Percentiles rank a stretch among this genome's conserved stretches.
Evolutionary conservation across 2,113 vertebrate species (phyloP).

Genomic region (Tachuris rubrigastra): DNA sequence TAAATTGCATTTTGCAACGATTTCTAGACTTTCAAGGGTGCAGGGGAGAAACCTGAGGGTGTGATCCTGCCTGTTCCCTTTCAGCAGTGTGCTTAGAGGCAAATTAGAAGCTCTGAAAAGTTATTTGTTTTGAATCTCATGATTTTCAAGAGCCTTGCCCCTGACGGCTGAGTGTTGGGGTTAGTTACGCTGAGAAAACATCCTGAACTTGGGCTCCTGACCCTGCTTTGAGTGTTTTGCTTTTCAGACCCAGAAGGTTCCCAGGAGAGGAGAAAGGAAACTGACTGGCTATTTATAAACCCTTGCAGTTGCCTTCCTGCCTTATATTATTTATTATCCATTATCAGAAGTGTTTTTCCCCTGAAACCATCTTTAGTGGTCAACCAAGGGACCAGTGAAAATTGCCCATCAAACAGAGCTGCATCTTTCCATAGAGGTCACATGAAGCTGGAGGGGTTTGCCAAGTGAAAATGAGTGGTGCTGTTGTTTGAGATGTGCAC

Average conservation of each 20-base stretch:
- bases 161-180: conserved; percentile 10
- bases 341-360: conserved; percentile 59
- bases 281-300: conserved; percentile 56
- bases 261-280: conserved; percentile 61
- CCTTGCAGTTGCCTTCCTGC: conserved; percentile 50
- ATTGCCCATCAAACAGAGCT: conserved; percentile 1
- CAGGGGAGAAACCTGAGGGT: background rate
- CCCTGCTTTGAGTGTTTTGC: conserved; percentile 49
- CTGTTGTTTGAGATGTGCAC: background rate
- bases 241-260: conserved; percentile 61
- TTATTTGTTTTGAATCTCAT: background rate
- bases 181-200: background rate
- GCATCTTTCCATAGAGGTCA: conserved; percentile 11
- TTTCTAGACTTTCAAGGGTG: background rate
- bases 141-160: background rate
- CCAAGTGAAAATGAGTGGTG: background rate
- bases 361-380: conserved; percentile 50
- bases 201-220: conserved; percentile 60
- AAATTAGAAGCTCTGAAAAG: background rate
- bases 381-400: background rate
- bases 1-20: background rate
- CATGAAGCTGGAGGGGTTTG: background rate
- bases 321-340: conserved; percentile 66
- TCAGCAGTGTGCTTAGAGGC: background rate
- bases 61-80: background rate